Evolutionary conservation across 2,797 vertebrate genomes (phyloP).

Genomic region (Salmo trutta): DNA sequence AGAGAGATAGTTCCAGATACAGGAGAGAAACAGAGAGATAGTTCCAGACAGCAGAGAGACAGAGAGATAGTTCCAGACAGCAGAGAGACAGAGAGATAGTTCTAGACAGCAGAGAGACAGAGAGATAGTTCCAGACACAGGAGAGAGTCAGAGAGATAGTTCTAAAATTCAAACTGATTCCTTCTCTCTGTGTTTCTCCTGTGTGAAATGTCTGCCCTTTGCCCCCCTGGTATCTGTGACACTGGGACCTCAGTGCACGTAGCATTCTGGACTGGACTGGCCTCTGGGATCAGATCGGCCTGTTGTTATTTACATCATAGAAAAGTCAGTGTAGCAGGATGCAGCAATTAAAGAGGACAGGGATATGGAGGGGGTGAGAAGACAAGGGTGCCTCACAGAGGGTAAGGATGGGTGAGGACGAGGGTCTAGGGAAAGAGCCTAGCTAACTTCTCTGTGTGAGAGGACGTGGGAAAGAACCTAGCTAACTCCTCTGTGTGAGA

Average conservation of each 20-base stretch:
- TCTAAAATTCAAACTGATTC: not conserved
- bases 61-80: too few species aligned
- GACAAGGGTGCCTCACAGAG: not conserved
- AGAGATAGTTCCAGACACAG: too few species aligned
- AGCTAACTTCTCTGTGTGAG: not conserved
- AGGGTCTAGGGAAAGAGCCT: not conserved
- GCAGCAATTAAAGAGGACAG: not conserved
- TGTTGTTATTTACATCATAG: not conserved
- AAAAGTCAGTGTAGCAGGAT: not conserved
- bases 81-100: too few species aligned
- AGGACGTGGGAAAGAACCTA: not conserved
- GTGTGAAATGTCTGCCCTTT: too few species aligned
- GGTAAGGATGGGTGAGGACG: conserved; percentile 20
- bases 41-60: too few species aligned
- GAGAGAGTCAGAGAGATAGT: too few species aligned
- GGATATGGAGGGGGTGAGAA: too few species aligned
- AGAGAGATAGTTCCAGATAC: not conserved
- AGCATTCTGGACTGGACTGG: conserved; percentile 1
- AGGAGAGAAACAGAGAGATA: not conserved
- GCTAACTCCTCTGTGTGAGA: not conserved
- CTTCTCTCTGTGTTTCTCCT: not conserved
- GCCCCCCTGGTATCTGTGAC: not conserved
- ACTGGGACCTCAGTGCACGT: not conserved
- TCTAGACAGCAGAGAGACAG: too few species aligned
- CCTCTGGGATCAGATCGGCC: not conserved